Base-by-base conservation (phyloP, 2,113 vertebrate genomes). In the Tonatia bakeri region DNA sequence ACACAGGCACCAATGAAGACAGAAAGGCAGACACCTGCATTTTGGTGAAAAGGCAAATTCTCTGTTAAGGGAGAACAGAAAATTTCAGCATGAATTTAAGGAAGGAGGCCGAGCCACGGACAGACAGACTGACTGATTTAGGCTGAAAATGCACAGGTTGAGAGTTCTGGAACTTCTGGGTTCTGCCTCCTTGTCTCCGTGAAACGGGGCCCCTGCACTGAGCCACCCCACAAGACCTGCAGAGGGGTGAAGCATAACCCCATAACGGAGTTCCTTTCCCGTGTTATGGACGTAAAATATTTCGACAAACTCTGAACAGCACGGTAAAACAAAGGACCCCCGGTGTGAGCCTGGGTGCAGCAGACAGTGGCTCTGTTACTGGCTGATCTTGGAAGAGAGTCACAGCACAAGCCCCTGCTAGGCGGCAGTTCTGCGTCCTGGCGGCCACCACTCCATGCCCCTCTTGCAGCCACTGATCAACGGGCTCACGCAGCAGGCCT, bases 401-500 rank as follows among this genome's bases (percentile, higher is more conserved):
- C 43, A 43, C 4, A 24, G 50, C 4, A 24, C 36, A 31, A 11
- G 65, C 31, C 75, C 54, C 20, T 2, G 8, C 11, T 7, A 1
- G 50, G 26, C 5, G n/a, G 31, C 7, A 0, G 9, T 14, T 79
- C 26, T 40, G 43, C 7, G 33, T 15, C 33, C 12, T 7, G 38
- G 22, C 15, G 1, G 22, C 61, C 20, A 28, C 14, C 5, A 0
- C 47, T 3, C 33, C 1, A 1, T 0, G 24, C 20, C 28, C 28
- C 72, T 15, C 16, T 0, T 3, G 15, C 22, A 2, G 33, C 79
- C 2, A 4, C 33, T 6, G 17, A 40, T 15, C 28, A 6, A 0
- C 0, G 1, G 14, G 45, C 33, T 72, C 61, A 17, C 13, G 6
- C 1, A 0, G 24, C 52, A 79, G 50, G 52, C 24, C 40, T 17